Evolutionary conservation across 2,113 vertebrate species (phyloP), one percentile per base, ranked within the genome.

Genomic region (Echinops telfairi): DNA sequence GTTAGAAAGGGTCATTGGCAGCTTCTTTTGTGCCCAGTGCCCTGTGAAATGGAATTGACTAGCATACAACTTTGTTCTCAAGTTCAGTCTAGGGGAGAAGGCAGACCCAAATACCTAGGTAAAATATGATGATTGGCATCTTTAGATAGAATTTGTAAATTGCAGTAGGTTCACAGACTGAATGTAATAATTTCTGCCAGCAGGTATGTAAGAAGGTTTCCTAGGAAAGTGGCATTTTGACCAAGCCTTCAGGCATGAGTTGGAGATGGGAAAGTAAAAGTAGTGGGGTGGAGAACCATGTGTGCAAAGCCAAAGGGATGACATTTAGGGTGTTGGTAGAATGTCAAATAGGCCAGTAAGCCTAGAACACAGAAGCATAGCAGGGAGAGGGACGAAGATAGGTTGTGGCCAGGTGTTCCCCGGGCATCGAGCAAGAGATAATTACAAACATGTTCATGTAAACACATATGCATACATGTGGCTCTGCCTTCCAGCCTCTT

Each of bases 41-140:
- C 79, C 80, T 64, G 33, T 71, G 38, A 70, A 87, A 95, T 16
- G 25, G 71, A 70, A 20, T 73, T 68, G 47, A 33, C 64, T 78
- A 62, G 38, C 38, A 57, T 12, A 60, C 10, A 75, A 80, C 2
- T 1, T 1, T 15, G 12, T 83, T 93, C 86, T 95, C 33, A 40
- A 84, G 27, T 3, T 83, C 81, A 82, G 19, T 66, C 83, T 77
- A 73, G 66, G 66, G 25, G 27, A 79, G 77, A 96, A 86, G 19
- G 86, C 7, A 40, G 57, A 81, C 11, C 57, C 17, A 84, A 77
- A 90, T 66, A 88, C 19, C 53, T 73, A 83, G 4, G 22, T 84
- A 84, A 1, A 62, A 23, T 77, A 43, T 43, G 23, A 86, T 73
- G 33, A 86, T 7, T 31, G 16, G 19, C n/a, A 23, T 71, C 27